Evolutionary conservation across 2,888 invertebrate species (phyloP), one percentile per base, ranked within the genome.

Genomic region (Sericinus montela): DNA sequence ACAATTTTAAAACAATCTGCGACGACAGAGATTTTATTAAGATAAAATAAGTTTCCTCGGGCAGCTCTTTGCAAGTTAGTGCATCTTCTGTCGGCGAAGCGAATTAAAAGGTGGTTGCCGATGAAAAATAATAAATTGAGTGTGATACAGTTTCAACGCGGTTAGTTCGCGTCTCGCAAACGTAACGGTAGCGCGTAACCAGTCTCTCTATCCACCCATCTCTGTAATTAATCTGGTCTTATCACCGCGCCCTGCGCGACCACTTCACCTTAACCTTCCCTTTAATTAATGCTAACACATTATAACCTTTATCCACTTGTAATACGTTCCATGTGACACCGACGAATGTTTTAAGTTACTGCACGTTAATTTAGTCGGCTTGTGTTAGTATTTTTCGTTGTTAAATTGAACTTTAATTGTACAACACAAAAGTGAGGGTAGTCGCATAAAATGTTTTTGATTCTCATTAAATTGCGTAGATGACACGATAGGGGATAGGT

Each of bases 141-240:
- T 34, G 32, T 44, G 49, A 49, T 49, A 49, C 49, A 49, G 49
- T 49, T 49, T 50, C 50, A 45, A 42, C 51, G 42, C 51, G 45
- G 30, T 34, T 29, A 13, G 34, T 28, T 14, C 13, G 39, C 43
- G 48, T 46, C 44, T 58, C 45, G 55, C 9, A 32, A 56, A 65
- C 59, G 63, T 63, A 66, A 76, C 75, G 72, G 75, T 74, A 74
- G 80, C 61, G 30, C 36, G 59, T 64, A 72, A 72, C 72, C 63
- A 49, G 72, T 71, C 65, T 52, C 63, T 69, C 68, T 61, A 58
- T 57, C 60, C 80, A 80, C 80, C 69, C 79, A 86, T 86, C 85
- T 75, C 61, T 61, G 72, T 73, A 75, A 84, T 85, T 85, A 83
- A 85, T 86, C 79, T 77, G 63, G 59, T 60, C 68, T 73, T 73